Evolutionary conservation across 2,113 vertebrate species (phyloP).

Genomic region (Orientallactaga bullata): DNA sequence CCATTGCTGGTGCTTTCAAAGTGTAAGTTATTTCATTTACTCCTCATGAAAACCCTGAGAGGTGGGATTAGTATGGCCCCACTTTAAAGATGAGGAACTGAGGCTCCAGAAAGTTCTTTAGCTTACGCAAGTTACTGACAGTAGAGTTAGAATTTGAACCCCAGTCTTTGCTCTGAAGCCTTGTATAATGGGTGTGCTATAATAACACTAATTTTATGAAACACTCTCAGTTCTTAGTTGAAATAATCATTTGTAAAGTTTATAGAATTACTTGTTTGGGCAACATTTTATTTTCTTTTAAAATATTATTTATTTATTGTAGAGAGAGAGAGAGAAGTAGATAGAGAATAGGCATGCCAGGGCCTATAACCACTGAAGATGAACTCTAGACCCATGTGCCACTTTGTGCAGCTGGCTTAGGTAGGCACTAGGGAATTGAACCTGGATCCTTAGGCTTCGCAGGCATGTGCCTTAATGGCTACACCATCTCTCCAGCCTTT

Average conservation of each 20-base stretch:
- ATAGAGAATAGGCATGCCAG: no score
- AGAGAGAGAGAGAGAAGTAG: no score
- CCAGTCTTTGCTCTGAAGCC: background rate
- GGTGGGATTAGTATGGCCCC: background rate
- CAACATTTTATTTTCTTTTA: background rate
- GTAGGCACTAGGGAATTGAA: no score
- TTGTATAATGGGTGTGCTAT: background rate
- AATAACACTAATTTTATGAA: slow-evolving; percentile 9
- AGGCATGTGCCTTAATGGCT: no score
- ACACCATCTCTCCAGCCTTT: no score
- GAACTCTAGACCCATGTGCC: no score
- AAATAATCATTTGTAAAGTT: slow-evolving; percentile 49
- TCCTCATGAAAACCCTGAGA: background rate
- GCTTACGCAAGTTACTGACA: background rate
- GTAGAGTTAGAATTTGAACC: slow-evolving; percentile 3
- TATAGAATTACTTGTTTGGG: slow-evolving; percentile 24
- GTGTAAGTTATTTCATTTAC: background rate
- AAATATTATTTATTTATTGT: no score
- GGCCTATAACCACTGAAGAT: no score
- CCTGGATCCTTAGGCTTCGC: no score
- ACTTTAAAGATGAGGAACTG: background rate
- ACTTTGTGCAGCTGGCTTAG: no score
- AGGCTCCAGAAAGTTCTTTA: background rate
- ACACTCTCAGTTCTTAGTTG: slow-evolving; percentile 47
- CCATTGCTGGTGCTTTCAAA: background rate